Percentiles rank a stretch among this genome's conserved stretches.
Conservation (phyloP, 37 sponge, comb jelly and placozoan species). For the Hormiphora californensis region DNA sequence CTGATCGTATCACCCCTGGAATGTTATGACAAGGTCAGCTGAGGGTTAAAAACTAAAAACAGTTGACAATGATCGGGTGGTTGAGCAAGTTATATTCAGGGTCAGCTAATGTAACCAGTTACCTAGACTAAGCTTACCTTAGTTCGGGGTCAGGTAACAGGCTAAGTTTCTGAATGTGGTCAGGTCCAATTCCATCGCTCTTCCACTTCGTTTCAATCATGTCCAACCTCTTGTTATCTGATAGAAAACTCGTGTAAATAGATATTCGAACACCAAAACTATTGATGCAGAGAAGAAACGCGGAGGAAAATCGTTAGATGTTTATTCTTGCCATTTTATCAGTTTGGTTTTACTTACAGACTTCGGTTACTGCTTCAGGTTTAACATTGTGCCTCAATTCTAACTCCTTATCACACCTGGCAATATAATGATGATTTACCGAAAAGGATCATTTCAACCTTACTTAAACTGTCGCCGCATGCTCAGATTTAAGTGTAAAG, state of each 20-base stretch:
- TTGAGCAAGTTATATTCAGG: no score
- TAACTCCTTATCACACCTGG: conserved; percentile 40
- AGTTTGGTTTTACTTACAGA: background rate
- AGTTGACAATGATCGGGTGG: background rate
- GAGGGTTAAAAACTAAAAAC: background rate
- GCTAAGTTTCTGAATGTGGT: conserved; percentile 44
- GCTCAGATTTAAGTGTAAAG: no score
- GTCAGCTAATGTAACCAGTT: no score
- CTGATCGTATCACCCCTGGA: conserved; percentile 38
- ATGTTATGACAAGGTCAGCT: background rate
- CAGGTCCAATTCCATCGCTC: conserved; percentile 40
- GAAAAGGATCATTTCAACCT: no score
- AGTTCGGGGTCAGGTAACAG: conserved; percentile 47
- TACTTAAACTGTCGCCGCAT: no score
- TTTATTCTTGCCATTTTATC: background rate
- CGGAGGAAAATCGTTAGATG: no score
- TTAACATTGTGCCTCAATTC: conserved; percentile 41
- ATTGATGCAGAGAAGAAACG: background rate
- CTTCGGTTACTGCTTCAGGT: conserved; percentile 14
- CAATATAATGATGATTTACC: no score
- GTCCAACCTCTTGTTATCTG: conserved; percentile 46
- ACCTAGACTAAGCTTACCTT: background rate
- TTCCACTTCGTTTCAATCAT: conserved; percentile 33
- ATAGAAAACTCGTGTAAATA: no score
- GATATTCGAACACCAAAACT: background rate